Percentiles rank a stretch among this genome's conserved stretches.
Conservation (phyloP, 1,140 invertebrate species). For the Dolichoris vasculosae region DNA sequence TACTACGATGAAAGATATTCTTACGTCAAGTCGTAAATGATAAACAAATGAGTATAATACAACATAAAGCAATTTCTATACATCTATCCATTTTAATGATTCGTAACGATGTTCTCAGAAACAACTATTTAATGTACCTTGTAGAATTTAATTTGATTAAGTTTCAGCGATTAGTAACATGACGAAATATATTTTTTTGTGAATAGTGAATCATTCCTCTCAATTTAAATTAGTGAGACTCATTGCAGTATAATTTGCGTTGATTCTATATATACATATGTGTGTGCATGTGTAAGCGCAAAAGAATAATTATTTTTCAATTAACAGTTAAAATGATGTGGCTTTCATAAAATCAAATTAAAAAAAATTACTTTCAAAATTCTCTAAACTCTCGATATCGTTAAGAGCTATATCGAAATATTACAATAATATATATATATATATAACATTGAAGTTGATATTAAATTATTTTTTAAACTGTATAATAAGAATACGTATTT, state of each 20-base stretch:
- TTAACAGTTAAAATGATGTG: background rate
- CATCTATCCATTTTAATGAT: background rate
- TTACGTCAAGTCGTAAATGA: background rate
- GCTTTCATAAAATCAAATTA: background rate
- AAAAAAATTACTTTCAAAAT: background rate
- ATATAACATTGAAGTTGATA: no score
- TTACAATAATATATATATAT: no score
- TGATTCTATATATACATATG: background rate
- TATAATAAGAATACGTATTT: no score
- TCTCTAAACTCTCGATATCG: no score
- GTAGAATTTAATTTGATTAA: constrained; percentile 15
- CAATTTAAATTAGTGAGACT: constrained; percentile 1
- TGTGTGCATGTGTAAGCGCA: background rate
- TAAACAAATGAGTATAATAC: background rate
- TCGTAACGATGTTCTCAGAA: background rate
- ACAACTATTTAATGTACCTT: background rate
- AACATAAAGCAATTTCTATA: background rate
- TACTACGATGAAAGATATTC: background rate
- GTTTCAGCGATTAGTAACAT: background rate
- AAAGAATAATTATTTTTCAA: background rate
- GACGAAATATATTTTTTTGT: background rate
- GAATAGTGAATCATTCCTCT: background rate
- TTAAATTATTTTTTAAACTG: no score
- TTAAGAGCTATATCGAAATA: no score
- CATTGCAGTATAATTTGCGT: background rate